phyloP scores from a whole-genome alignment of 2,797 vertebrate genomes.

The Peromyscus eremicus region DNA sequence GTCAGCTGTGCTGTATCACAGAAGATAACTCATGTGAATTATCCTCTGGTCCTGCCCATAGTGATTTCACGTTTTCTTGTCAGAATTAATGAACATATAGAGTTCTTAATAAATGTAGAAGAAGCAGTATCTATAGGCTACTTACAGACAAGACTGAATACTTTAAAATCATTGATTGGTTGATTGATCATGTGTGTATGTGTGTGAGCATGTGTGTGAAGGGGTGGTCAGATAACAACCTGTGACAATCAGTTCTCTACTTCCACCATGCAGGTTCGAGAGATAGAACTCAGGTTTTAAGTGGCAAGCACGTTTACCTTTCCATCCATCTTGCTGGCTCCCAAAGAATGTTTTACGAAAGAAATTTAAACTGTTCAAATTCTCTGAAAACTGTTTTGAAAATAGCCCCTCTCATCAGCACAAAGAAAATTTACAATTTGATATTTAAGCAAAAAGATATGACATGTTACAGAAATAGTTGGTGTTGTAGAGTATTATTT shows the following conservation, averaged over 20 bases:
- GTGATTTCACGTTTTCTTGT: background rate
- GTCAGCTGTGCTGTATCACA: background rate
- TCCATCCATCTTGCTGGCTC: background rate
- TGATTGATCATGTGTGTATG: background rate
- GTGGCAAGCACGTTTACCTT: background rate
- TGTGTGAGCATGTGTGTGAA: background rate
- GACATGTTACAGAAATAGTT: background rate
- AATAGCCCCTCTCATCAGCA: background rate
- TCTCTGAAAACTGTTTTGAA: conserved; percentile 28
- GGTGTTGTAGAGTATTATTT: too few relatives aligned
- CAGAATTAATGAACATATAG: conserved; percentile 15
- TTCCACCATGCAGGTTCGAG: background rate
- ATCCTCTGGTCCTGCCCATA: background rate
- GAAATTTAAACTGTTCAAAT: conserved; percentile 11
- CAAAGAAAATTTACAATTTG: conserved; percentile 12
- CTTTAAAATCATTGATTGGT: background rate
- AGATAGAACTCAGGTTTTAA: background rate
- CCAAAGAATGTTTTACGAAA: conserved; percentile 7
- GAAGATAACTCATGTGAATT: background rate
- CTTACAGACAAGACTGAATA: background rate
- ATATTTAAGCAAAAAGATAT: conserved; percentile 25
- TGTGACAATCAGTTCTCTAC: background rate
- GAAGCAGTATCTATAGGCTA: background rate
- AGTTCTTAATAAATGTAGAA: background rate
- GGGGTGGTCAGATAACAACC: background rate